These are phyloP conservation scores for Aviceda subcristata DNA, from an alignment of 2,113 vertebrate species.

Conservation along the genomic window DNA sequence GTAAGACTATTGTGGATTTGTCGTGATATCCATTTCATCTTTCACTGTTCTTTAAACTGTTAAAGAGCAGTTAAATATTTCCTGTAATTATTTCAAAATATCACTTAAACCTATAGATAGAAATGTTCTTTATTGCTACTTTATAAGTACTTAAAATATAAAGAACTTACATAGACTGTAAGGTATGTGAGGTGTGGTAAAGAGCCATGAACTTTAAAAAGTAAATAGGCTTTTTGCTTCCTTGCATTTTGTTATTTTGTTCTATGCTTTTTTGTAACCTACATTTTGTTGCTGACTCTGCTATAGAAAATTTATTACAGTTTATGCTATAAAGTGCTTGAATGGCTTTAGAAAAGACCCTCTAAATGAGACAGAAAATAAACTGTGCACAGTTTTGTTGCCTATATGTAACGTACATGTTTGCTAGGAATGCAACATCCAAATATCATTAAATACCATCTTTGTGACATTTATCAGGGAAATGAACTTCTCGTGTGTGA, in stretches of 20 bases:
- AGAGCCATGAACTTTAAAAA: background rate
- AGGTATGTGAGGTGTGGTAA: background rate
- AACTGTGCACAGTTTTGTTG: background rate
- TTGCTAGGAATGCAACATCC: background rate
- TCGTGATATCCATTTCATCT: slow-evolving; percentile 64
- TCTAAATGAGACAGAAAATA: background rate
- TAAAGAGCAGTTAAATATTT: slow-evolving; percentile 63
- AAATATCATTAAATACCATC: background rate
- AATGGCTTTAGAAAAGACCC: background rate
- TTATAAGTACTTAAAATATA: background rate
- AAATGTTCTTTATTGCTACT: background rate
- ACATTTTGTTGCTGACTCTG: background rate
- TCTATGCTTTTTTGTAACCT: background rate
- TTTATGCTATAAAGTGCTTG: background rate
- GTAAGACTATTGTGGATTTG: slow-evolving; percentile 86
- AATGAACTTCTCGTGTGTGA: background rate
- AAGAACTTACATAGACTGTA: background rate
- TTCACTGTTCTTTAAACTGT: slow-evolving; percentile 62
- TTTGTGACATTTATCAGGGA: background rate
- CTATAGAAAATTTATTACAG: background rate
- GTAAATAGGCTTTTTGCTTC: background rate
- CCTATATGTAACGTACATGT: background rate
- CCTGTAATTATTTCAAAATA: slow-evolving; percentile 45
- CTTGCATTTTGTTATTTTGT: slow-evolving; percentile 16
- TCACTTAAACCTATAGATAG: slow-evolving; percentile 17